These are phyloP conservation scores for Cheilosia urbana DNA, from an alignment of 2,888 invertebrate species.

Conservation along the genomic window DNA sequence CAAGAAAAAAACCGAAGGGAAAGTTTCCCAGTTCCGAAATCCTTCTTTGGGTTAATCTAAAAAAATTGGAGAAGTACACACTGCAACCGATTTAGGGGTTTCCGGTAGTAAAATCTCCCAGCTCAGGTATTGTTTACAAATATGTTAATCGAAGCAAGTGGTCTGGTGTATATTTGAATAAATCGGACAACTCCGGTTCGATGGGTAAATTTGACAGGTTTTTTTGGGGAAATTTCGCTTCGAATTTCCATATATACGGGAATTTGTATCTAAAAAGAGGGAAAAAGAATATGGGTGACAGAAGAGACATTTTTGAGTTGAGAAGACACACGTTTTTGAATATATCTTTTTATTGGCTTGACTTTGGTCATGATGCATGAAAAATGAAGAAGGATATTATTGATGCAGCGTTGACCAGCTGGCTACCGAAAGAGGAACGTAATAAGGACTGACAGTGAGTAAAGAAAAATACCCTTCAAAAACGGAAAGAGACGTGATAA, in stretches of 20 bases:
- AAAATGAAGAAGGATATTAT: too few relatives aligned
- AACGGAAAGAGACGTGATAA: too few relatives aligned
- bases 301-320: too few relatives aligned
- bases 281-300: neutral
- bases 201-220: neutral
- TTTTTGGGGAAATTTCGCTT: neutral
- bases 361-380: too few relatives aligned
- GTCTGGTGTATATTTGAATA: neutral
- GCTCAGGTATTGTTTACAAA: neutral
- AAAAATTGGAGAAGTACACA: constrained; percentile 16
- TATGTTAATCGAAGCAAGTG: constrained; percentile 18
- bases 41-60: constrained; percentile 9
- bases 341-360: too few relatives aligned
- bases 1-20: neutral
- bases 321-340: too few relatives aligned
- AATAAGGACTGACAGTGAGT: too few relatives aligned
- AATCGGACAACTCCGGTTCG: neutral
- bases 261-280: neutral
- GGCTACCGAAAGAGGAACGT: too few relatives aligned
- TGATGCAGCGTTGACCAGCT: too few relatives aligned
- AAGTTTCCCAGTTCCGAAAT: neutral
- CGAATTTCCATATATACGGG: neutral
- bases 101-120: constrained; percentile 25
- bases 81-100: constrained; percentile 8
- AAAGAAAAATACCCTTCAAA: too few relatives aligned